Conservation (phyloP, 2,113 vertebrate species). For the Phyllopteryx taeniolatus region DNA sequence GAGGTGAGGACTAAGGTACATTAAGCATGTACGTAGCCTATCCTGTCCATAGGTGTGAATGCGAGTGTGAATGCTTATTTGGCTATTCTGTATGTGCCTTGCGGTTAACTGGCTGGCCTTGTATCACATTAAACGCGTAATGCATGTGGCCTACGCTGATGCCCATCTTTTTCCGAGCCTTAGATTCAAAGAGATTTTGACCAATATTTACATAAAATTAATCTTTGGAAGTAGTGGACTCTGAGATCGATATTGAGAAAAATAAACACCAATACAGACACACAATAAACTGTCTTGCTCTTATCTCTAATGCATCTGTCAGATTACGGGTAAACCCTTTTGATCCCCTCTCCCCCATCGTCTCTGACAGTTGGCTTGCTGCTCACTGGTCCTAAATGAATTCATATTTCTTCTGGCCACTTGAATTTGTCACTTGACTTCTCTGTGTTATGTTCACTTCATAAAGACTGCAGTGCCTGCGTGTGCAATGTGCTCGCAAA, state of each 20-base stretch:
- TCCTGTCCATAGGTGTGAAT: too few species aligned
- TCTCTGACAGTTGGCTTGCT: slow-evolving; percentile 64
- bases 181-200: too few species aligned
- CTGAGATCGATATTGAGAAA: too few species aligned
- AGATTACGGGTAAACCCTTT: slow-evolving; percentile 55
- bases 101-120: background rate
- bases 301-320: slow-evolving; percentile 69
- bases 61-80: too few species aligned
- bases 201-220: too few species aligned
- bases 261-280: too few species aligned
- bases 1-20: too few species aligned
- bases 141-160: background rate
- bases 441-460: slow-evolving; percentile 63
- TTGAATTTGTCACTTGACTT: slow-evolving; percentile 74
- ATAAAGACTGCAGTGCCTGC: slow-evolving; percentile 33
- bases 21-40: too few species aligned
- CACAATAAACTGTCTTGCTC: slow-evolving; percentile 65
- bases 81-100: too few species aligned
- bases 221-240: too few species aligned
- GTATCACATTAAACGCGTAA: background rate
- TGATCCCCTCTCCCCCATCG: slow-evolving; percentile 49
- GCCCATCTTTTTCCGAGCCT: background rate
- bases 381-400: slow-evolving; percentile 70
- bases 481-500: slow-evolving; percentile 42
- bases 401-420: slow-evolving; percentile 74